Base-by-base conservation (phyloP, 1,140 invertebrate species). In the Neodiprion pinetum region DNA sequence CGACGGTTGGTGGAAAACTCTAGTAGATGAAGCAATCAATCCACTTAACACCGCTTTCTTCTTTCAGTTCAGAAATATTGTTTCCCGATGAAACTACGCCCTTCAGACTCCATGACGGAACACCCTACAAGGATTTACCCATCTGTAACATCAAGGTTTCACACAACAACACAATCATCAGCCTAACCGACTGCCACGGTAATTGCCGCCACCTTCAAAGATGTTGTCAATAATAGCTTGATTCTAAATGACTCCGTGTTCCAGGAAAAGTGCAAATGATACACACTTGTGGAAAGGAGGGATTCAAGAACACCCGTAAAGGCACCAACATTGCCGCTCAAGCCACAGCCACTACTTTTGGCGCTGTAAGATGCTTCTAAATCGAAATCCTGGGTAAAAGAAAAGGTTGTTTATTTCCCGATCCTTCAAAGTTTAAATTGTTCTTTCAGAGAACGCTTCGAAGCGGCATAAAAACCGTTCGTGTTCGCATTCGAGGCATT, bases 261-360 rank as follows among this genome's bases (percentile, higher is more conserved):
- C 47, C 72, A 93, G 92, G 92, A 65, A 81, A 78, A 11, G 88
- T 92, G 7, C 89, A 92, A 78, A 68, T 93, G 1, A 87, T 93
- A 14, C 88, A 93, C 72, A 92, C 95, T 8, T 94, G 96, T 91
- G 95, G 97, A 17, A 91, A 94, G 75, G 97, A 99, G 88, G 98
- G 98, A 40, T 99, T 97, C 83, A 98, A 97, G 87, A 96, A 98
- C 88, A 93, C 96, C 5, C 93, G 93, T 78, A 99, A 99, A 89
- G 97, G 97, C 75, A 99, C 97, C 9, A 98, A 97, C 86, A 94
- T 99, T 81, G 98, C 97, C 67, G 97, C 96, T 14, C 97, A 99
- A 89, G 95, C 97, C 50, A 96, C 97, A 71, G 97, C 95, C 21
- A 92, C 97, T 50, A 92, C 90, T 75, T 87, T 97, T 81, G 93